These are phyloP conservation scores for Idaea dimidiata DNA, from an alignment of 2,888 invertebrate genomes.

Conservation along the genomic window DNA sequence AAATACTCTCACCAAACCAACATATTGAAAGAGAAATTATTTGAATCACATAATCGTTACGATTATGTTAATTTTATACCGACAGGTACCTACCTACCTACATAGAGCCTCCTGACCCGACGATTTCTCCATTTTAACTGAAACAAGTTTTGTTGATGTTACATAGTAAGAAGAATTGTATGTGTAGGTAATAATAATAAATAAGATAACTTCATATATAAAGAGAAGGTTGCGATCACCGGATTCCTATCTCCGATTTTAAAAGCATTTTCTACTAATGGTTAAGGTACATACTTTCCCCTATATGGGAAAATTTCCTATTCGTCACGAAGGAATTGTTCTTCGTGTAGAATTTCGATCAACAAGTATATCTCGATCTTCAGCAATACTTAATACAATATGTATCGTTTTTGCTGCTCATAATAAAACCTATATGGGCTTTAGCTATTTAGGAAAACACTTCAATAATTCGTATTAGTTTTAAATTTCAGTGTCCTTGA, in stretches of 20 bases:
- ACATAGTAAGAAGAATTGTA: not conserved
- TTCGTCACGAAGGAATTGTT: no score
- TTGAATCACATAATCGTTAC: not conserved
- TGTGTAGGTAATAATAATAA: not conserved
- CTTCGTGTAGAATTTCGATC: not conserved
- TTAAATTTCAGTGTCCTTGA: constrained; percentile 27
- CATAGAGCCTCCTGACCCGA: not conserved
- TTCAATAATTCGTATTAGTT: not conserved
- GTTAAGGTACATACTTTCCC: no score
- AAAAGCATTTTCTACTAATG: no score
- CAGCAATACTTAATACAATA: not conserved
- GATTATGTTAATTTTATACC: not conserved
- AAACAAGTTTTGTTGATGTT: not conserved
- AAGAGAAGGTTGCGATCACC: no score
- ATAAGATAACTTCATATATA: no score
- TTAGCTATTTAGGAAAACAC: not conserved
- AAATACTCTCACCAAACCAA: no score
- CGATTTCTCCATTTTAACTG: not conserved
- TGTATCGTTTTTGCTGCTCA: not conserved
- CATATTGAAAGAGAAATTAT: no score
- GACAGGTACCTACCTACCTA: not conserved
- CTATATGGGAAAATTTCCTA: no score
- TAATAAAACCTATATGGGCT: not conserved
- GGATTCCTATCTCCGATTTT: no score
- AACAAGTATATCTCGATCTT: not conserved